Conservation (phyloP, 2,113 vertebrate genomes). For the Scartelaos histophorus region DNA sequence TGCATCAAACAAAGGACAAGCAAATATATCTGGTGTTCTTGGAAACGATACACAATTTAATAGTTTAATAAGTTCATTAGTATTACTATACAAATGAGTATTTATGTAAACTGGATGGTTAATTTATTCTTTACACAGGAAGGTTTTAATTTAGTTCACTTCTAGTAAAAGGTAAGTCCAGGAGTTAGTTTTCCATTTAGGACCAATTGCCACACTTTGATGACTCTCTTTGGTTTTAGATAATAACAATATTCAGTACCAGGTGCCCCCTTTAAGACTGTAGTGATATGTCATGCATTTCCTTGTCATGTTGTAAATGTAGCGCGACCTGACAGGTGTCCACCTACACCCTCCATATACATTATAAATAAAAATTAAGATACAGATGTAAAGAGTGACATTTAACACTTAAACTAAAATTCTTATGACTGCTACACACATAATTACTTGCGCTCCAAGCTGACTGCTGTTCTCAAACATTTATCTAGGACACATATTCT, state of each 20-base stretch:
- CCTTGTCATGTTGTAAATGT: conserved; percentile 23
- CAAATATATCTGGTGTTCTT: too few species aligned
- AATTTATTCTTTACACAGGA: conserved; percentile 1
- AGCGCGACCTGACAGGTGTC: conserved; percentile 16
- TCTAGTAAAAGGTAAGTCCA: conserved; percentile 23
- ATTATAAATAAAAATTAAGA: neutral
- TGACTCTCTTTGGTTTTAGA: conserved; percentile 6
- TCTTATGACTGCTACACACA: conserved; percentile 11
- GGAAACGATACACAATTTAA: too few species aligned
- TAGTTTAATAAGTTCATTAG: too few species aligned
- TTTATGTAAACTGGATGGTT: neutral
- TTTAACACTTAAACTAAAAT: conserved; percentile 9
- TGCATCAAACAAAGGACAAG: too few species aligned
- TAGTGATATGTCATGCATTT: conserved; percentile 37
- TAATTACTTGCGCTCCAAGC: conserved; percentile 21
- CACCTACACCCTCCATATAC: conserved; percentile 5
- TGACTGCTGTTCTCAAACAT: conserved; percentile 2
- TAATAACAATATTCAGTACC: conserved; percentile 16
- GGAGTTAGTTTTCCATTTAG: conserved; percentile 8
- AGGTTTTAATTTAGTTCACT: conserved; percentile 33
- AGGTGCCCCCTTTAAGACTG: conserved; percentile 2
- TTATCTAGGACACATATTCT: neutral
- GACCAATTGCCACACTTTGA: conserved; percentile 29
- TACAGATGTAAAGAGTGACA: neutral
- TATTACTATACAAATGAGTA: too few species aligned